Evolutionary conservation across 2,797 vertebrate genomes (phyloP), one percentile per base, ranked within the genome.

Genomic region (Oryzias dopingdopingensis): DNA sequence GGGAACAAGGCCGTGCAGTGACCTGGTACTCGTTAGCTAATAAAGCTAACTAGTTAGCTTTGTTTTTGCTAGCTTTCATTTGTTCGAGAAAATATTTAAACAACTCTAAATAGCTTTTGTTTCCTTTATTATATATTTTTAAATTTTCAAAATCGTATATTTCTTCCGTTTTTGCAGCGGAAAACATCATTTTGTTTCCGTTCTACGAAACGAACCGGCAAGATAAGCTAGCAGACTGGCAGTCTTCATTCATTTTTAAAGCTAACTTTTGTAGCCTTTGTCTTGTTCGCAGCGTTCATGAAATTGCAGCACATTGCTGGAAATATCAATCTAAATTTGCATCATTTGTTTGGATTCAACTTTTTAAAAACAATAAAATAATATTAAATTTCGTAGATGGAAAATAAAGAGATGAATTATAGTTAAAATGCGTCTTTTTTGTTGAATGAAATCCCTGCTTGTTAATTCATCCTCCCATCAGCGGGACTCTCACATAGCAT

Each of bases 1-100:
- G 76, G 77, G 86, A 86, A 80, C 83, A 79, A 88, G 83, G 87
- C 84, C 82, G 83, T 79, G 86, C 90, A 83, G 87, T 86, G 87
- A 90, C 80, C 84, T 70, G 70, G 69, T 76, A 65, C 76, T 71
- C 59, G 66, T 83, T 88, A 85, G 80, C 87, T 48, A 49, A 56
- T 4, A 56, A 69, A 76, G 88, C 88, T 89, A 86, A 73, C 83
- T 72, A 64, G 79, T 76, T 85, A 86, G 85, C 88, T 69, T 72
- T 83, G 75, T 81, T 87, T 83, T 85, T 87, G 85, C 88, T 83
- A 74, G 69, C 76, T 67, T 62, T 62, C 64, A 52, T 67, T 73
- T 59, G 47, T 62, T 50, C 60, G 50, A 63, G 49, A 56, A 12
- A 12, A 12, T 37, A 70, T 79, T 67, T 42, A 23, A 50, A 62